A percentile compares a stretch with the other conserved stretches of the same genome.
phyloP scores from a whole-genome alignment of 2,797 vertebrate genomes.

The Caiman crocodilus region DNA sequence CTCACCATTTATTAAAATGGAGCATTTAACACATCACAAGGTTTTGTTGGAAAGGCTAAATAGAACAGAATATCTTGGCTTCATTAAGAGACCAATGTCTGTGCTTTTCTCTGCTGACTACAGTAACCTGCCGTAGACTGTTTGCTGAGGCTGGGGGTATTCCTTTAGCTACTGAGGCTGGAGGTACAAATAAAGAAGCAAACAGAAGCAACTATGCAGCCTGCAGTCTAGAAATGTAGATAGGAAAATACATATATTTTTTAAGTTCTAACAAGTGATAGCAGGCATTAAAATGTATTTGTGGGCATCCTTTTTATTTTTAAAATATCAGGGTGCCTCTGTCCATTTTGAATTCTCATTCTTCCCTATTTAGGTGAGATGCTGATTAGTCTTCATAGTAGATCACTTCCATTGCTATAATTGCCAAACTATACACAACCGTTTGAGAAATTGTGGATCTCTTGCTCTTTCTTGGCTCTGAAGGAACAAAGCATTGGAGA shows the following conservation, averaged over 20 bases:
- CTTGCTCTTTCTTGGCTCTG: no score
- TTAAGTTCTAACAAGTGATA: neutral
- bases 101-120: neutral
- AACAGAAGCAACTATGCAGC: neutral
- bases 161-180: neutral
- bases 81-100: accelerated
- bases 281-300: neutral
- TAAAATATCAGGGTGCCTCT: neutral
- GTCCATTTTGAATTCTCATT: neutral
- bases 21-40: neutral
- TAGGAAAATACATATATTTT: neutral
- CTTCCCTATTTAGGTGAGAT: neutral
- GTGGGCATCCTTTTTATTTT: neutral
- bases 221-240: neutral
- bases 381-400: neutral
- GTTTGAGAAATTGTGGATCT: neutral
- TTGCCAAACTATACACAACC: neutral
- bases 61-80: neutral
- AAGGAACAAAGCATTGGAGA: neutral
- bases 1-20: neutral
- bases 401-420: neutral
- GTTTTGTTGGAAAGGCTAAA: neutral
- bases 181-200: neutral
- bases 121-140: neutral
- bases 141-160: neutral